Base-by-base conservation (phyloP, 2,888 invertebrate genomes). In the Athripsodes cinereus region DNA sequence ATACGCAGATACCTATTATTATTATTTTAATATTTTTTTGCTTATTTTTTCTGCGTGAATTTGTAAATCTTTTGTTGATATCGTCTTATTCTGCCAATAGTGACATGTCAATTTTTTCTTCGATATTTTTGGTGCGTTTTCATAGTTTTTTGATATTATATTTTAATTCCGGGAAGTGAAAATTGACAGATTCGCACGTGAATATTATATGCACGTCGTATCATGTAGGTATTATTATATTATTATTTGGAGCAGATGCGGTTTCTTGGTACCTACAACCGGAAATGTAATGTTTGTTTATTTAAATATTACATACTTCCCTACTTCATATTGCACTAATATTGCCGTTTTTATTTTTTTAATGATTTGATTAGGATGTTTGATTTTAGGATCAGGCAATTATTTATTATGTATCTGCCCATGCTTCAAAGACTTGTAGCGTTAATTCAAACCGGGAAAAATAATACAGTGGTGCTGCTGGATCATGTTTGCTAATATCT, bases 71-170 rank as follows among this genome's bases (percentile, higher is more conserved):
- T 34, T 53, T 56, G 55, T 53, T 56, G 47, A 52, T 13, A 13
- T 21, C n/a, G n/a, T n/a, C 44, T 52, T 50, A 13, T 56, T 47
- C 47, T 22, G 20, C 18, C 22, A 31, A 46, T 34, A 18, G 40
- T 61, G 61, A 59, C 61, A 57, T 59, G 59, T 50, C 59, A 57
- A 51, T 58, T 55, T 57, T 48, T 40, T 40, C 31, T n/a, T 5
- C 40, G 5, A n/a, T 16, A 40, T 40, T 40, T n/a, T 40, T n/a
- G n/a, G n/a, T n/a, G n/a, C n/a, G n/a, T n/a, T n/a, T 2, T 13
- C 40, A 40, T 13, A 40, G 8, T 16, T n/a, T 46, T 52, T 53
- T 46, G 40, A 26, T 21, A 40, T 55, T 53, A 48, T 34, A 26
- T 59, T 59, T 49, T 49, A 53, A 55, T 59, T 59, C 59, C 59